Evolutionary conservation across 2,113 vertebrate species (phyloP).

Genomic region (Brachyistius frenatus): DNA sequence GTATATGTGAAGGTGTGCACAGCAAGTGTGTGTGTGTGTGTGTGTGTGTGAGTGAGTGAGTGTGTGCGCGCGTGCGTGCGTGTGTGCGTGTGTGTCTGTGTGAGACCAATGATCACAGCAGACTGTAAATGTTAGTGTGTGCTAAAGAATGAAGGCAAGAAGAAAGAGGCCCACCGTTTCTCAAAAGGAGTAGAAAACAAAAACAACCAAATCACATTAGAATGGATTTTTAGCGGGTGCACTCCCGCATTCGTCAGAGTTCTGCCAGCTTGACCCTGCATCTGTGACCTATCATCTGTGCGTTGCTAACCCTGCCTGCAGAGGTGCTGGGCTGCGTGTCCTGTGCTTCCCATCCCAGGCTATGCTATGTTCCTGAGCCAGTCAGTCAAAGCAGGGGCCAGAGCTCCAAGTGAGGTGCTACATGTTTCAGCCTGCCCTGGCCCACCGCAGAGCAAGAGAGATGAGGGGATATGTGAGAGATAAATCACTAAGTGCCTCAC

Average conservation of each 20-base stretch:
- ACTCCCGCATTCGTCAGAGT: constrained; percentile 38
- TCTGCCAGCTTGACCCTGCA: constrained; percentile 61
- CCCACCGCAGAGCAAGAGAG: constrained; percentile 69
- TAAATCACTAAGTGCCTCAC: constrained; percentile 88
- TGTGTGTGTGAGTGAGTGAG: constrained; percentile 2
- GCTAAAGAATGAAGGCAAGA: constrained; percentile 36
- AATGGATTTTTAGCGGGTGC: constrained; percentile 23
- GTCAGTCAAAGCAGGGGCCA: constrained; percentile 63
- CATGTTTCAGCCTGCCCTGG: constrained; percentile 62
- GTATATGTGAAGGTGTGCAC: constrained; percentile 62
- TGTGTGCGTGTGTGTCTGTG: too few species aligned
- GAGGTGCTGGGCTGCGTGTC: constrained; percentile 57
- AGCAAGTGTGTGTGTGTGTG: constrained; percentile 43
- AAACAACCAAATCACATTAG: constrained; percentile 41
- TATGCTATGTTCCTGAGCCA: constrained; percentile 52
- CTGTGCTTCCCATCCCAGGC: constrained; percentile 35
- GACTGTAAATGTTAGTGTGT: constrained; percentile 32
- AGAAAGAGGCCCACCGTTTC: constrained; percentile 22
- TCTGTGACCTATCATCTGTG: constrained; percentile 57
- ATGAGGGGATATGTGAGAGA: constrained; percentile 84
- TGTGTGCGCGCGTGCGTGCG: constrained; percentile 30
- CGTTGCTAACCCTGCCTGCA: constrained; percentile 58
- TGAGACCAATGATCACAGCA: constrained; percentile 30
- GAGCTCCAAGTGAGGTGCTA: constrained; percentile 58
- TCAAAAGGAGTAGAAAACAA: constrained; percentile 41